Evolutionary conservation across 2,113 vertebrate species (phyloP), one percentile per base, ranked within the genome.

Genomic region (Physeter macrocephalus): DNA sequence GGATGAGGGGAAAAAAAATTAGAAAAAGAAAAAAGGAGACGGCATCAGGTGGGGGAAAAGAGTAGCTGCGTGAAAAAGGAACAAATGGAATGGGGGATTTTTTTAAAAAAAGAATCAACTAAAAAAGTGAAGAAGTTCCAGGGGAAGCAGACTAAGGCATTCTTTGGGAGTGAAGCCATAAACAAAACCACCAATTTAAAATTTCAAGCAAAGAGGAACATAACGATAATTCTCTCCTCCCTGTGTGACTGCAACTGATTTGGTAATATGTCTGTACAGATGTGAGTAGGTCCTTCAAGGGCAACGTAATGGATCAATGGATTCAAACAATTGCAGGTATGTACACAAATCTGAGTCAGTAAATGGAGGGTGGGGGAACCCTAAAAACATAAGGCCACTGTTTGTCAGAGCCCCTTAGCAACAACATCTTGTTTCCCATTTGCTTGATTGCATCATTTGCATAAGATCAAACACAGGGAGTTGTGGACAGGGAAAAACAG

Each of bases 391-490:
- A 95, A 97, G 98, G 98, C 95, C 86, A 69, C 88, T 83, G 82
- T 98, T 97, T 95, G 96, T 97, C 97, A 98, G 96, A 92, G 97
- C 94, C 94, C 95, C 95, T 93, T 90, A 97, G 92, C 96, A 96
- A 96, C 95, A 97, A 96, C 5, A 80, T 96, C 96, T 98, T 98
- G 96, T 97, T 99, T 98, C 97, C 97, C 98, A 98, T 98, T 98
- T 98, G 94, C 97, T 98, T 98, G 98, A 98, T 98, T 97, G 96
- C 97, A 87, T 96, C 59, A 98, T 99, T 99, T 99, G 98, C 98
- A 98, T 98, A 97, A 98, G 98, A 98, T 98, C 98, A 98, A 98
- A 98, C 96, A 94, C 57, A 95, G 86, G 95, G 90, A 98, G 94
- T 82, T 97, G 97, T 95, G 96, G 98, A 98, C 91, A 97, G 95